These are phyloP conservation scores for Zaprionus taronus DNA, from an alignment of 1,140 invertebrate species.

Conservation along the genomic window DNA sequence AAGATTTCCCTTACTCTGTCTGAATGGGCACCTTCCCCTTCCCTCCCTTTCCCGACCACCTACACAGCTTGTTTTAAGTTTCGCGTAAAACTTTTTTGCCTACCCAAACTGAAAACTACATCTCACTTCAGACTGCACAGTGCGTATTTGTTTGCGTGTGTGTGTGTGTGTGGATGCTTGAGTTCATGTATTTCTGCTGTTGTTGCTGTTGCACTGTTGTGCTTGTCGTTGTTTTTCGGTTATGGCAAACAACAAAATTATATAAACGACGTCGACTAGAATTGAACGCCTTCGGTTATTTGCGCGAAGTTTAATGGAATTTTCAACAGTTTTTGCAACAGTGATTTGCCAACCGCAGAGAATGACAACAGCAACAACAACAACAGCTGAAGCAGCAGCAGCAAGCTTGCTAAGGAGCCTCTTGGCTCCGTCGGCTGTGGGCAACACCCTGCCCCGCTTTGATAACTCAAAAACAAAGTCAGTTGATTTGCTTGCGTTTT, in stretches of 20 bases:
- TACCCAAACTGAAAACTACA: slow-evolving; percentile 24
- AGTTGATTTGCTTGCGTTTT: slow-evolving; percentile 43
- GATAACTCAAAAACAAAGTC: slow-evolving; percentile 18
- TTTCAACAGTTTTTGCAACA: slow-evolving; percentile 80
- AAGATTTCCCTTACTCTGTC: not conserved
- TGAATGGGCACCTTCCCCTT: not conserved
- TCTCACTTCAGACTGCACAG: slow-evolving; percentile 4
- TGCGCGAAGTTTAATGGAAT: slow-evolving; percentile 82
- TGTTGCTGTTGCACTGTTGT: slow-evolving; percentile 14
- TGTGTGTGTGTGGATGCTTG: not conserved
- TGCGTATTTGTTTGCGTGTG: not conserved
- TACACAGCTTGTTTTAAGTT: slow-evolving; percentile 62
- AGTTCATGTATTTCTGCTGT: slow-evolving; percentile 4
- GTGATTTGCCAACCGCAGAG: slow-evolving; percentile 71
- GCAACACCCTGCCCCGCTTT: not conserved
- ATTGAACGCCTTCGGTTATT: slow-evolving; percentile 82
- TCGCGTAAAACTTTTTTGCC: slow-evolving; percentile 55
- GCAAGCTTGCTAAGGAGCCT: no score
- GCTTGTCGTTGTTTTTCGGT: slow-evolving; percentile 51
- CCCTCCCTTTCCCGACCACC: not conserved
- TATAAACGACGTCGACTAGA: slow-evolving; percentile 78
- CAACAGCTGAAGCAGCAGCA: not conserved
- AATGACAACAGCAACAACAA: slow-evolving; percentile 21
- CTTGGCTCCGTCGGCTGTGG: not conserved
- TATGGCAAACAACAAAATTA: slow-evolving; percentile 76